These are phyloP conservation scores for Phania funesta DNA, from an alignment of 2,888 invertebrate genomes.

Conservation along the genomic window DNA sequence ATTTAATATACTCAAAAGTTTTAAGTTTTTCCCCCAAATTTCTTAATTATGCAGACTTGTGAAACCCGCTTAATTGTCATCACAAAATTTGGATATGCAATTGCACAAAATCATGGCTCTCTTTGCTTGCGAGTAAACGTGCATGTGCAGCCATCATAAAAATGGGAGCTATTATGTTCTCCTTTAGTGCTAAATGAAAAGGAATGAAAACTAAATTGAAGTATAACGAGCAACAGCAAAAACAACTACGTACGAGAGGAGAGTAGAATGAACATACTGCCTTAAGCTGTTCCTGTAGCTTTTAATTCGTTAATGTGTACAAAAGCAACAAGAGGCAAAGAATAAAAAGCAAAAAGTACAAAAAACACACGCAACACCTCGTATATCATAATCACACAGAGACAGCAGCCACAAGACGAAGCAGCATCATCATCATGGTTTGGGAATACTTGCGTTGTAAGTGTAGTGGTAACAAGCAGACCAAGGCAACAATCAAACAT, in stretches of 20 bases:
- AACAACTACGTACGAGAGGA: background rate
- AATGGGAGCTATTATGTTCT: slow-evolving; percentile 34
- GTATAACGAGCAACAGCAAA: slow-evolving; percentile 33
- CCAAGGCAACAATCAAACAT: slow-evolving; percentile 10
- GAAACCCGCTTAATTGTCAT: slow-evolving; percentile 32
- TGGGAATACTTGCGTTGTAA: slow-evolving; percentile 5
- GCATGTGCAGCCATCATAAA: slow-evolving; percentile 21
- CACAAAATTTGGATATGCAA: slow-evolving; percentile 1
- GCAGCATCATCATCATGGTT: slow-evolving; percentile 1
- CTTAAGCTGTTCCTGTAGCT: slow-evolving; percentile 63
- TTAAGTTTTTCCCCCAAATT: too few relatives aligned
- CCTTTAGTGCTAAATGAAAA: background rate
- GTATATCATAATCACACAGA: slow-evolving; percentile 58
- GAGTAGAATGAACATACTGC: background rate
- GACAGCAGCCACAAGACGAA: slow-evolving; percentile 2
- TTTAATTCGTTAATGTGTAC: background rate
- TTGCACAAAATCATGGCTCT: slow-evolving; percentile 10
- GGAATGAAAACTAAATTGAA: background rate
- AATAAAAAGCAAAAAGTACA: slow-evolving; percentile 2
- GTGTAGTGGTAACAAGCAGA: slow-evolving; percentile 5
- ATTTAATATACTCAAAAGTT: too few relatives aligned
- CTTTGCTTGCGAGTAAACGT: background rate
- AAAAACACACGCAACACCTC: slow-evolving; percentile 63
- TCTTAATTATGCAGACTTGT: background rate
- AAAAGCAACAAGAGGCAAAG: slow-evolving; percentile 22